Evolutionary conservation across 2,888 invertebrate genomes (phyloP).

Genomic region (Lasioglossum villosulum): DNA sequence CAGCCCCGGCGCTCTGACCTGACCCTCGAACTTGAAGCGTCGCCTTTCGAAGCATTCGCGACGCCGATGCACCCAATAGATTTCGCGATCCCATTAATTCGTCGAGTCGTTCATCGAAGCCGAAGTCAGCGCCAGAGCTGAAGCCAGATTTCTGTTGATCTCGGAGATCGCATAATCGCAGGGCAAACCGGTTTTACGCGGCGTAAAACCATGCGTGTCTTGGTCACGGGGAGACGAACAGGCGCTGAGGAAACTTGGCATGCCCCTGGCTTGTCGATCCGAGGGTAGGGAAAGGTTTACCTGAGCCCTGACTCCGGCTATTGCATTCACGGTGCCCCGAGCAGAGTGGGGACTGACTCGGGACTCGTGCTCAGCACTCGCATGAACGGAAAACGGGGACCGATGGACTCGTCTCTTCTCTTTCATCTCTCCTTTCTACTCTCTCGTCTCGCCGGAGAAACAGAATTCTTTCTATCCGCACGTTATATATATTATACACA

Average conservation of each 20-base stretch:
- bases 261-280: slow-evolving; percentile 33
- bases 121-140: neutral
- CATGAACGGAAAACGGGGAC: slow-evolving; percentile 24
- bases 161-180: slow-evolving; percentile 43
- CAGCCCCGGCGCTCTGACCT: slow-evolving; percentile 54
- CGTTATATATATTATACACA: too few species aligned
- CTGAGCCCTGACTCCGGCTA: slow-evolving; percentile 47
- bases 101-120: slow-evolving; percentile 8
- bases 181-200: slow-evolving; percentile 65
- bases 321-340: slow-evolving; percentile 43
- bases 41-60: neutral
- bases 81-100: slow-evolving; percentile 24
- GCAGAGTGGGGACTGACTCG: slow-evolving; percentile 48
- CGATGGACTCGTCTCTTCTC: neutral
- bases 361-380: slow-evolving; percentile 22
- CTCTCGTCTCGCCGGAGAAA: neutral
- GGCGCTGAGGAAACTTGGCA: slow-evolving; percentile 54
- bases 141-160: neutral
- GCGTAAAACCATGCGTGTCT: slow-evolving; percentile 29
- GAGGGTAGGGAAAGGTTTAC: slow-evolving; percentile 48
- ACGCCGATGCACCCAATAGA: neutral
- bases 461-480: neutral
- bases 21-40: slow-evolving; percentile 21
- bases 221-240: slow-evolving; percentile 25
- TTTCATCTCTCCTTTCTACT: neutral